These are phyloP conservation scores for Lucilia cuprina DNA, from an alignment of 1,140 invertebrate species.

Conservation along the genomic window DNA sequence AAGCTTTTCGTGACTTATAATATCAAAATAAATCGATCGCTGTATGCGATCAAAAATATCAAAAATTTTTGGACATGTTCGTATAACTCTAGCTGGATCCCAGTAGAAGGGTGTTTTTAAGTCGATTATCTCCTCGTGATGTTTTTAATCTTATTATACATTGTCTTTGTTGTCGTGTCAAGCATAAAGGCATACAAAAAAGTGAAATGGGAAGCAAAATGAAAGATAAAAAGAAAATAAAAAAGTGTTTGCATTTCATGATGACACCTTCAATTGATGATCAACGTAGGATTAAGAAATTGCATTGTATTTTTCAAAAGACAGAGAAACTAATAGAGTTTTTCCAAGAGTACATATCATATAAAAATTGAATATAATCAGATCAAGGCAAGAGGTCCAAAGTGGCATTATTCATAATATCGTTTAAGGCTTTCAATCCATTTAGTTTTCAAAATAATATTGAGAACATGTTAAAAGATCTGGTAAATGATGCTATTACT, in stretches of 20 bases:
- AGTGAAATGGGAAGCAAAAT: slow-evolving; percentile 2
- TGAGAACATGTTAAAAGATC: no score
- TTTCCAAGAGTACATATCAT: not conserved
- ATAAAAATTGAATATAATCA: no score
- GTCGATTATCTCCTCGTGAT: not conserved
- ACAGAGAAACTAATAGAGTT: not conserved
- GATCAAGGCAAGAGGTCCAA: no score
- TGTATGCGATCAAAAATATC: no score
- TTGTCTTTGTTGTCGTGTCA: not conserved
- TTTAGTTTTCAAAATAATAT: no score
- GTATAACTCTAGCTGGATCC: no score
- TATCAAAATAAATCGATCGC: no score
- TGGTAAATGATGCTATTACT: no score
- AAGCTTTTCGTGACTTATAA: no score
- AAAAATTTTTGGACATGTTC: no score
- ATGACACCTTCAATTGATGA: slow-evolving; percentile 36
- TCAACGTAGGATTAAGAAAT: slow-evolving; percentile 27
- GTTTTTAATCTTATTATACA: not conserved
- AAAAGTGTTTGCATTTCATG: slow-evolving; percentile 22
- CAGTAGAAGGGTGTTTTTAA: not conserved
- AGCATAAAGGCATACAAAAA: not conserved
- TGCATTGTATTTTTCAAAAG: not conserved
- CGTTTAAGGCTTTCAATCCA: no score
- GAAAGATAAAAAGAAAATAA: not conserved
- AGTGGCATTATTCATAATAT: no score